phyloP scores from a whole-genome alignment of 2,888 invertebrate species.

The Dusona sp. region DNA sequence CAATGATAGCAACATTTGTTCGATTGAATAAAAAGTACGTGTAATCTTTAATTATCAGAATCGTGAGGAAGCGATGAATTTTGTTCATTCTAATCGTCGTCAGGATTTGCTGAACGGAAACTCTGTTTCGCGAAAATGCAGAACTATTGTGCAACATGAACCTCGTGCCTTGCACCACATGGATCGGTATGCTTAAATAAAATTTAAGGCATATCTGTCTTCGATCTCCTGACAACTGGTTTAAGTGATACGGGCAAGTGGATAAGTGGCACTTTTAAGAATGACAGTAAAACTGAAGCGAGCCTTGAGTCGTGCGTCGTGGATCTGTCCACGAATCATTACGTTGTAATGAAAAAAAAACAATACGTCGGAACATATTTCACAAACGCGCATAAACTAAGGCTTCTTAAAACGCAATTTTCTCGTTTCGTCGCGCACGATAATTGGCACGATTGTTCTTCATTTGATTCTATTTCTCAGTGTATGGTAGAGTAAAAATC shows the following conservation, averaged over 20 bases:
- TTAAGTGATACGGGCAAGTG: slow-evolving; percentile 53
- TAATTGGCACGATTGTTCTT: slow-evolving; percentile 50
- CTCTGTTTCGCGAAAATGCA: slow-evolving; percentile 18
- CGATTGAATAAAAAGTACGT: not conserved
- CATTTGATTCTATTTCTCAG: slow-evolving; percentile 37
- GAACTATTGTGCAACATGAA: slow-evolving; percentile 31
- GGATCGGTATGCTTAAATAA: slow-evolving; percentile 40
- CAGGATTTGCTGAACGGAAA: not conserved
- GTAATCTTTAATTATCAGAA: not conserved
- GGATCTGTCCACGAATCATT: slow-evolving; percentile 17
- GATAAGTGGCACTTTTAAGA: slow-evolving; percentile 58
- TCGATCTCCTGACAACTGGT: slow-evolving; percentile 51
- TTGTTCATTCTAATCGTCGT: not conserved
- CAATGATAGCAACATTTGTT: not conserved
- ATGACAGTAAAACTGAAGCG: slow-evolving; percentile 7
- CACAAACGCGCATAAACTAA: slow-evolving; percentile 5
- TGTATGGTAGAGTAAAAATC: slow-evolving; percentile 12
- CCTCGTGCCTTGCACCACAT: slow-evolving; percentile 23
- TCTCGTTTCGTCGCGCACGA: slow-evolving; percentile 40
- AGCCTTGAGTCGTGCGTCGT: slow-evolving; percentile 22
- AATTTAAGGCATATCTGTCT: slow-evolving; percentile 56
- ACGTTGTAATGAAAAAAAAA: slow-evolving; percentile 19
- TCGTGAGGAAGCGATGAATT: not conserved
- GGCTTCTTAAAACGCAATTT: slow-evolving; percentile 35
- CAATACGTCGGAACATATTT: slow-evolving; percentile 2